Evolutionary conservation across 1,140 invertebrate species (phyloP).

Genomic region (Euura lappo): DNA sequence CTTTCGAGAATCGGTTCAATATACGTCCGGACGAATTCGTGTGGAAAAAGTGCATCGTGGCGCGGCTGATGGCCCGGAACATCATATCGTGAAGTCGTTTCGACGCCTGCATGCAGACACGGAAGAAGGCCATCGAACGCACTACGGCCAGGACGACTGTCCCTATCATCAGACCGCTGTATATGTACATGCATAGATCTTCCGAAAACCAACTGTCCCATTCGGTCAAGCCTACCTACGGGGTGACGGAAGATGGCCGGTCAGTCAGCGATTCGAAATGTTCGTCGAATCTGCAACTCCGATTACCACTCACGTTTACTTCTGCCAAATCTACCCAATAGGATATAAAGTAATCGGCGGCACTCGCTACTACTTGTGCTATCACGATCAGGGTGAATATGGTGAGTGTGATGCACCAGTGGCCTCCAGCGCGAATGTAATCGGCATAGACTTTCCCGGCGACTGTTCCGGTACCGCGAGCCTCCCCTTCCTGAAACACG

Average conservation of each 20-base stretch:
- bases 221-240: too few species aligned
- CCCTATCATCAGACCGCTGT: constrained; percentile 38
- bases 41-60: constrained; percentile 64
- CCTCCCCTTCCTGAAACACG: constrained; percentile 54
- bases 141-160: constrained; percentile 46
- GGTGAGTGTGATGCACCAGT: constrained; percentile 61
- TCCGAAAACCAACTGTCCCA: neutral
- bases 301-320: too few species aligned
- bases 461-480: constrained; percentile 55
- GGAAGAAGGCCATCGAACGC: constrained; percentile 64
- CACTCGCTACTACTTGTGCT: constrained; percentile 54
- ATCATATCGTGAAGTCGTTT: constrained; percentile 69
- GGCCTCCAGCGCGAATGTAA: constrained; percentile 74
- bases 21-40: constrained; percentile 60
- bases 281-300: too few species aligned
- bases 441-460: constrained; percentile 67
- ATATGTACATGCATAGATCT: constrained; percentile 38
- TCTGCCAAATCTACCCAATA: constrained; percentile 58
- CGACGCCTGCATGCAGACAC: constrained; percentile 65
- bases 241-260: too few species aligned
- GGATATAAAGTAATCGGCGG: constrained; percentile 62
- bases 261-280: too few species aligned
- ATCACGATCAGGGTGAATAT: constrained; percentile 57
- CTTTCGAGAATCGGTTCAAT: constrained; percentile 57
- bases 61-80: constrained; percentile 61